A percentile compares a stretch with the other conserved stretches of the same genome.
Evolutionary conservation across 2,888 invertebrate genomes (phyloP).

Genomic region (Patella caerulea): DNA sequence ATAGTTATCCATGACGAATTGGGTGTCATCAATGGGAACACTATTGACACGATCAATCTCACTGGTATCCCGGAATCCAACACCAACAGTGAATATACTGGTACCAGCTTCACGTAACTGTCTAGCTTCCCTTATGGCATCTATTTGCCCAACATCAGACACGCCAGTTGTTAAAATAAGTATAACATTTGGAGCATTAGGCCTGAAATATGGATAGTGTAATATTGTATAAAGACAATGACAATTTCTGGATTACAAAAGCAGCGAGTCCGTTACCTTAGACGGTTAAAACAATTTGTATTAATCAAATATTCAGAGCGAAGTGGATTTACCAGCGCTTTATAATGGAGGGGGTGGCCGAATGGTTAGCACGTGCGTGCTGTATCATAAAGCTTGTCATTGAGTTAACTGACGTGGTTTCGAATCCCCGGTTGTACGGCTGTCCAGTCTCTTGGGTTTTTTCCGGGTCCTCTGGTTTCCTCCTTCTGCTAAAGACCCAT

Average conservation of each 20-base stretch:
- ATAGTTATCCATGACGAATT: conserved; percentile 34
- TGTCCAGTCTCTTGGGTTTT: too few relatives aligned
- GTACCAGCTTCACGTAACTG: conserved; percentile 43
- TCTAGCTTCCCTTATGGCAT: conserved; percentile 43
- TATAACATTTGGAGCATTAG: conserved; percentile 46
- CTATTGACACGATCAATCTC: conserved; percentile 43
- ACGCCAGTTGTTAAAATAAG: conserved; percentile 50
- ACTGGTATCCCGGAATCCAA: conserved; percentile 32
- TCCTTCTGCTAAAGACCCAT: too few relatives aligned
- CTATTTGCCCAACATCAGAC: conserved; percentile 40
- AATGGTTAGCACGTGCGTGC: too few relatives aligned
- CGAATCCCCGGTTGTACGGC: too few relatives aligned
- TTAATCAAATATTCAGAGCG: too few relatives aligned
- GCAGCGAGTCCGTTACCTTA: conserved; percentile 20
- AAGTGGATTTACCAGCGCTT: too few relatives aligned
- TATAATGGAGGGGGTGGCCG: too few relatives aligned
- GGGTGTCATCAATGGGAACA: conserved; percentile 44
- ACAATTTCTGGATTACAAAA: conserved; percentile 17
- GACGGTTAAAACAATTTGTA: too few relatives aligned
- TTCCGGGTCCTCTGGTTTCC: too few relatives aligned
- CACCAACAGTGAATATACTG: conserved; percentile 46
- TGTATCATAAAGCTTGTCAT: too few relatives aligned
- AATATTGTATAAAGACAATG: too few relatives aligned
- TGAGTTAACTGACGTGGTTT: too few relatives aligned
- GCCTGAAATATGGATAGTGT: conserved; percentile 25